Evolutionary conservation across 2,797 vertebrate genomes (phyloP), one percentile per base, ranked within the genome.

Genomic region (Merluccius polli): DNA sequence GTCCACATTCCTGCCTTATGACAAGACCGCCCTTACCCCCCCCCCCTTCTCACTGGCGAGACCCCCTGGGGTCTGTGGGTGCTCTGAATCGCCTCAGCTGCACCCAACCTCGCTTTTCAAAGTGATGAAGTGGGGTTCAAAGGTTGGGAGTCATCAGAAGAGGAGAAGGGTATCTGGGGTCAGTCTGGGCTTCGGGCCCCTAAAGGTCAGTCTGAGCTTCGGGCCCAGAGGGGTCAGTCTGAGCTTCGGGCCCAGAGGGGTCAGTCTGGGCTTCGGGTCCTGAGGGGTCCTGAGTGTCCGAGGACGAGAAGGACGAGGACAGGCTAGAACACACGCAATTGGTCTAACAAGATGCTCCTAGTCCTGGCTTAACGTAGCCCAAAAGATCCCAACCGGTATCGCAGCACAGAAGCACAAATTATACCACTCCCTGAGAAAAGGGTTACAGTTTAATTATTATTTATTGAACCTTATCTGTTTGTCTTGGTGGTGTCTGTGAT

Each of bases 111-210:
- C 87, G 86, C 86, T 89, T 59, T 75, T 81, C 78, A 73, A 75
- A 68, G 72, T 81, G 84, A 84, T 89, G 84, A 89, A 87, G 81
- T 86, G 84, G 83, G 83, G 87, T 83, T 87, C 83, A 87, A 79
- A 86, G 89, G 87, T 89, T 84, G 79, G 84, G 77, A 87, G 86
- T 88, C 84, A 68, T 52, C 75, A 36, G 78, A 76, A 77, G 24
- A 30, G 81, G 79, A 87, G 81, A 83, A 86, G 88, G 88, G 84
- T 91, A 93, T 91, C 90, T 89, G 1, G 71, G 91, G 90, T 93
- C 92, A 93, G n/a, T n/a, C n/a, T 90, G 88, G 73, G 73, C 79
- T 77, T 71, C 80, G 84, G 81, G 84, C 86, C 82, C 68, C 15
- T 16, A 24, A n/a, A n/a, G 91, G 90, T 93, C 92, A 93, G n/a